Base-by-base conservation (phyloP, 2,888 invertebrate species). In the Lasioglossum villosulum region DNA sequence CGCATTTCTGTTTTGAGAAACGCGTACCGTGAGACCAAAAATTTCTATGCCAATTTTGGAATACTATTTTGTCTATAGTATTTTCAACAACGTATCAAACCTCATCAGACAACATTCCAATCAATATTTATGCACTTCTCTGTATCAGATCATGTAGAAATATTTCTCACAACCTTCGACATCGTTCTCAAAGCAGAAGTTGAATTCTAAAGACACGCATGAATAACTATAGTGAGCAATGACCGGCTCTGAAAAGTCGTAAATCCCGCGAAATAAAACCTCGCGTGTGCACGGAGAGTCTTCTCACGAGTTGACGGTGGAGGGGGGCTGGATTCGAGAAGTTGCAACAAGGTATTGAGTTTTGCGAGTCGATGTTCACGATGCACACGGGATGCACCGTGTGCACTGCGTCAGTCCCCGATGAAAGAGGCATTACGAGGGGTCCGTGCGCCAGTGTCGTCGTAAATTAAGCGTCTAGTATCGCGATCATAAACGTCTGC, bases 401-500 rank as follows among this genome's bases (percentile, higher is more conserved):
- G 16, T 63, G 63, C 63, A 66, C 14, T 30, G 23, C 48, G 73
- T 59, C 75, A 48, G 39, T 82, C 74, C n/a, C 16, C 66, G 68
- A 75, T 70, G 52, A 68, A 74, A 63, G 42, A 37, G 66, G 63
- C 68, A 70, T 37, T 48, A 63, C 52, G 71, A 68, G 37, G 73
- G 37, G 48, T 81, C 52, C n/a, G 19, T 37, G 76, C 72, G 8
- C 30, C 75, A n/a, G 82, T 63, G 42, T 73, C 56, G 85, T 78
- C 80, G 82, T 90, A 90, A 90, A 90, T 90, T 85, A 88, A 78
- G 27, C 82, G 83, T 77, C 80, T 82, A 78, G 80, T 85, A 88
- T 85, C 83, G 68, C 78, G 85, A 80, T 80, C 89, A 76, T 90
- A 90, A 90, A 90, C 83, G 90, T 90, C 90, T 71, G 80, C 78